These are phyloP conservation scores for Otis tarda DNA, from an alignment of 2,113 vertebrate species.

Conservation along the genomic window DNA sequence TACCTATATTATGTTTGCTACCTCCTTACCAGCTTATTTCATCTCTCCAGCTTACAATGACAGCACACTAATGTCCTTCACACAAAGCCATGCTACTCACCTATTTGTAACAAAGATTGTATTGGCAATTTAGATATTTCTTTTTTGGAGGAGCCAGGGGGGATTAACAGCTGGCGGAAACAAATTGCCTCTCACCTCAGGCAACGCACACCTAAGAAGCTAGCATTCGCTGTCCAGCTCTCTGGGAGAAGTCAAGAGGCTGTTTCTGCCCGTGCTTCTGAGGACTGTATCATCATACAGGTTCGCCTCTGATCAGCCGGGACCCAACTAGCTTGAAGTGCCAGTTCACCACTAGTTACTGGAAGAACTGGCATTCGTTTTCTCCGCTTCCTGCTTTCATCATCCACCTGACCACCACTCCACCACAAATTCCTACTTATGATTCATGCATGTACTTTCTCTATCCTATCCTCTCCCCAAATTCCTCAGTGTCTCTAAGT, in stretches of 20 bases:
- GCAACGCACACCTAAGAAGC: not conserved
- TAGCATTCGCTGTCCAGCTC: not conserved
- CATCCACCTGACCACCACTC: not conserved
- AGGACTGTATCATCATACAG: not conserved
- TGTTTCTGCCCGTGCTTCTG: not conserved
- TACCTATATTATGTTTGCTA: not conserved
- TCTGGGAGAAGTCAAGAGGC: not conserved
- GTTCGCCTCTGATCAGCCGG: not conserved
- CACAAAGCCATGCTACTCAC: not conserved
- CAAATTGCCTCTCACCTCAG: not conserved
- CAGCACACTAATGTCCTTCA: not conserved
- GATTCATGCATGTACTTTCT: slow-evolving; percentile 11
- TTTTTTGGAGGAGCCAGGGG: not conserved
- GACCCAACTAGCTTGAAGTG: not conserved
- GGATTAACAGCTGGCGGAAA: not conserved
- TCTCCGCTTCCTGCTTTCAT: slow-evolving; percentile 33
- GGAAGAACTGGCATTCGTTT: slow-evolving; percentile 11
- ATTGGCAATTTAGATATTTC: not conserved
- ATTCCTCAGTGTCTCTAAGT: not conserved
- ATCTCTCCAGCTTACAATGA: not conserved
- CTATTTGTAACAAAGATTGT: not conserved
- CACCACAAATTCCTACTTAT: slow-evolving; percentile 25
- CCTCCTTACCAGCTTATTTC: not conserved
- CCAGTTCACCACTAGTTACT: not conserved
- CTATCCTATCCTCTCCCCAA: not conserved